Evolutionary conservation across 2,113 vertebrate genomes (phyloP).

Genomic region (Limanda limanda): DNA sequence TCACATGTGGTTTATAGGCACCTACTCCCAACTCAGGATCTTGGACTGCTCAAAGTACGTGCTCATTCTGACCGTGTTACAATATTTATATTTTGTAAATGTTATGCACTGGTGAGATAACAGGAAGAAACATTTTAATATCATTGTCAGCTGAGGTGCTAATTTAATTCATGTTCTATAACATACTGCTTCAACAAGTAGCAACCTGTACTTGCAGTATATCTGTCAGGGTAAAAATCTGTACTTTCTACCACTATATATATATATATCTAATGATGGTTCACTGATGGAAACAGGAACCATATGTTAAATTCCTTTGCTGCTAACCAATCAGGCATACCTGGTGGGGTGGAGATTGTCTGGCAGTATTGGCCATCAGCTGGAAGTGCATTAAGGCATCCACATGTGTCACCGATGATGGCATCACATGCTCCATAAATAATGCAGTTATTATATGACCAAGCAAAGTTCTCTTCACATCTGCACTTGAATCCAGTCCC

Average conservation of each 20-base stretch:
- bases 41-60: no score
- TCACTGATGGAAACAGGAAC: neutral
- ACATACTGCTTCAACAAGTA: neutral
- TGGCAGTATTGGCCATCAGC: constrained; percentile 29
- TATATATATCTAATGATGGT: neutral
- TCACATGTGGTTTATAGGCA: no score
- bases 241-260: neutral
- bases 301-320: no score
- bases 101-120: no score
- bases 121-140: no score
- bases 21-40: no score
- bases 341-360: constrained; percentile 3
- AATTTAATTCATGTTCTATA: neutral
- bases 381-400: constrained; percentile 46
- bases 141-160: no score
- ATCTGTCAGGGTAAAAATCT: neutral
- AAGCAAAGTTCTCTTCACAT: constrained; percentile 38
- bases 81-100: no score
- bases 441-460: constrained; percentile 42
- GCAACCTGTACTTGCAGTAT: neutral
- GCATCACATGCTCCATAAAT: constrained; percentile 13
- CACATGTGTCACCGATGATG: constrained; percentile 29
- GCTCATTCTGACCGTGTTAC: no score
- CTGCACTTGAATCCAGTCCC: constrained; percentile 24
- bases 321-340: constrained; percentile 4